Evolutionary conservation across 2,888 invertebrate species (phyloP), one percentile per base, ranked within the genome.

Genomic region (Phengaris arion): DNA sequence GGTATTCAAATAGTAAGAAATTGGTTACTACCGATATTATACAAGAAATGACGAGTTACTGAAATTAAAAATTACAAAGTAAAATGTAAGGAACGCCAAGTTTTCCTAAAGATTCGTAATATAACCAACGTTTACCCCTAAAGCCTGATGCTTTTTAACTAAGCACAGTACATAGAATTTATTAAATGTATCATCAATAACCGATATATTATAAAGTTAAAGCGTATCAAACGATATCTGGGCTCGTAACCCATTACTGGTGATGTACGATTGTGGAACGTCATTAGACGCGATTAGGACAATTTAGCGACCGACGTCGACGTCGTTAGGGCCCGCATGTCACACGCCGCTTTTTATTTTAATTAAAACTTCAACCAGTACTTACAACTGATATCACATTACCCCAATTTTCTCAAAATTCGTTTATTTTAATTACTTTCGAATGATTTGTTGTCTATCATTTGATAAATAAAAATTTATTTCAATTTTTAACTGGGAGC

Each of bases 211-310:
- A 74, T 51, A 74, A 59, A 64, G 74, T 72, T 72, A 48, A 68
- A 22, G 55, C 55, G 48, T 70, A 75, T 57, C 57, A 57, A 46
- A 70, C 48, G 35, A 64, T 64, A 45, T 64, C 64, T 64, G 35
- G 35, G 64, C 6, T 35, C 64, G 12, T 64, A 64, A 64, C 64
- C 76, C 77, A 79, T 77, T 75, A 75, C 75, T 78, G 76, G 78
- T 78, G 78, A 79, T 79, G 77, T 78, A 76, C 80, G 79, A 78
- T 78, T 74, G 74, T 55, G 74, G 79, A 79, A 80, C 80, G 80
- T 83, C 85, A 84, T 85, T 84, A 83, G 79, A 85, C 78, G 85
- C 86, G 89, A 90, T 90, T 89, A 89, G 85, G 87, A 85, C 84
- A 87, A 90, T 89, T 89, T 89, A 85, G 84, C 59, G 59, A 10